phyloP scores from a whole-genome alignment of 2,888 invertebrate genomes.

The Leuctra nigra region DNA sequence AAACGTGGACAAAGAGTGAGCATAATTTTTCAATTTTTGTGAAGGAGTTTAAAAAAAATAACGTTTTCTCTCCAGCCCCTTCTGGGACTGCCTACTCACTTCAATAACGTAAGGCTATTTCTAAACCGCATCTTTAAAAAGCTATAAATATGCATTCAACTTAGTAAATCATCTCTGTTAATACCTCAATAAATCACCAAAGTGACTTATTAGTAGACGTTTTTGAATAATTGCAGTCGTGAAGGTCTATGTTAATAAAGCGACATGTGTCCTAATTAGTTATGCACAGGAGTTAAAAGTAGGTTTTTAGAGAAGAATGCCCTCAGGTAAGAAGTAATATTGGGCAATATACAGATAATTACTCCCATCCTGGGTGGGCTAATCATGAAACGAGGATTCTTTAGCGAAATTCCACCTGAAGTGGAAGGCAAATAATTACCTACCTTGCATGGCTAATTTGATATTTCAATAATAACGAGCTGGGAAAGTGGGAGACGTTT shows the following conservation, averaged over 20 bases:
- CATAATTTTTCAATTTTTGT: no score
- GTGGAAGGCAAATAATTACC: no score
- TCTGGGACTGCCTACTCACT: no score
- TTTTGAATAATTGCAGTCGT: background rate
- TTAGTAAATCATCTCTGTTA: background rate
- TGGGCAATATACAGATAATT: background rate
- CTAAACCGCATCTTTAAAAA: no score
- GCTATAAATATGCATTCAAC: no score
- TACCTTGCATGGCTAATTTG: background rate
- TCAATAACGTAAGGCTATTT: no score
- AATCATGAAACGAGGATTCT: no score
- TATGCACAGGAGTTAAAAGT: constrained; percentile 1
- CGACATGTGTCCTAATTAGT: background rate
- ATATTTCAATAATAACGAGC: background rate
- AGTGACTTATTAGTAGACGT: no score
- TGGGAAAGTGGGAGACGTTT: background rate
- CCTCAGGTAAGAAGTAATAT: background rate
- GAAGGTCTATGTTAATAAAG: background rate
- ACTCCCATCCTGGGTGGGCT: background rate
- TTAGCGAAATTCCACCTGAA: no score
- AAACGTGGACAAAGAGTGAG: no score
- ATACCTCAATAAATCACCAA: background rate
- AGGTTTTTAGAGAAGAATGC: background rate
- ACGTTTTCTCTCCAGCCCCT: no score
- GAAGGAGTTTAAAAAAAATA: no score